Percentiles rank a stretch among this genome's conserved stretches.
phyloP scores from a whole-genome alignment of 2,797 vertebrate genomes.

The Kryptolebias ocellatus region DNA sequence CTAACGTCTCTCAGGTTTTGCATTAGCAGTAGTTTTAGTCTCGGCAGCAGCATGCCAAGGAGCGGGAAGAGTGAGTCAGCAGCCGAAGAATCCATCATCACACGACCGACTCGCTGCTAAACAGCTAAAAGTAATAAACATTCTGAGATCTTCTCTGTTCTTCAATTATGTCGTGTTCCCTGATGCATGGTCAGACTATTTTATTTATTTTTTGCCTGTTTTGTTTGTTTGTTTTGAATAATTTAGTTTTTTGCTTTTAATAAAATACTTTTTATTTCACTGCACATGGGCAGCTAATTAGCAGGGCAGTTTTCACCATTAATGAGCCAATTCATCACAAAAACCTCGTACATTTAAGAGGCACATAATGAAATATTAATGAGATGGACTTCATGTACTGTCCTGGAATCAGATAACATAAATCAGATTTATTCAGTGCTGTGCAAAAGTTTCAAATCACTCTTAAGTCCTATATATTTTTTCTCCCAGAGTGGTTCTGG shows the following conservation, averaged over 20 bases:
- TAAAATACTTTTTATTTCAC: background rate
- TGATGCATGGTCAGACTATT: background rate
- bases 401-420: conserved; percentile 1
- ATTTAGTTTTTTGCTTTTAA: background rate
- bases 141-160: too few relatives aligned
- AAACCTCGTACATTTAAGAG: background rate
- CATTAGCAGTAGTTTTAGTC: too few relatives aligned
- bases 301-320: background rate
- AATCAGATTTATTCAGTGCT: background rate
- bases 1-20: too few relatives aligned
- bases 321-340: background rate
- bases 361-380: background rate
- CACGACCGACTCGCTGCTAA: too few relatives aligned
- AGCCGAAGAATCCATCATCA: too few relatives aligned
- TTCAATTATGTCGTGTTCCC: background rate
- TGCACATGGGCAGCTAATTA: background rate
- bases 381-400: background rate
- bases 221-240: background rate
- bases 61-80: too few relatives aligned
- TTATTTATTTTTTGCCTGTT: background rate
- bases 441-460: too few relatives aligned
- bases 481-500: too few relatives aligned
- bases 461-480: too few relatives aligned
- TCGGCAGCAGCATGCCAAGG: too few relatives aligned
- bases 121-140: too few relatives aligned